Evolutionary conservation across 2,113 vertebrate genomes (phyloP), one percentile per base, ranked within the genome.

Genomic region (Vanacampus margaritifer): DNA sequence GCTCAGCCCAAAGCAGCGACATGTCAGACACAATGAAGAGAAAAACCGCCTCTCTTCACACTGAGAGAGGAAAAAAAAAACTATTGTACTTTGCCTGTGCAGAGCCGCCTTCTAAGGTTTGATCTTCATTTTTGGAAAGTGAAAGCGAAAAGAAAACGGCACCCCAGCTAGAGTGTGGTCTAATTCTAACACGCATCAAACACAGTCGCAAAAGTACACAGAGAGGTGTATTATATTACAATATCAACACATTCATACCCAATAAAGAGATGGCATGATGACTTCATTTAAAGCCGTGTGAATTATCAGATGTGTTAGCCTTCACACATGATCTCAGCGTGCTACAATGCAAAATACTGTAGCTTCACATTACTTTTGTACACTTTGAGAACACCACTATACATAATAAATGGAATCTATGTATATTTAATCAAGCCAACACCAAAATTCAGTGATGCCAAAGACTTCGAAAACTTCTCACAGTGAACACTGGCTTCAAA

Each of bases 371-470:
- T 2, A 39, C 67, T 57, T 57, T 21, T 50, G 56, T 51, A 57
- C 5, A 19, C 28, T 43, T 16, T 1, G n/a, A 46, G 53, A 69
- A 50, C 12, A 43, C 13, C 5, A 0, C 28, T 28, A 39, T 58
- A 12, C 59, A 71, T 78, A 61, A 46, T 53, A 53, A 75, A 72
- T 66, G 63, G 28, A 13, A 12, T 1, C 10, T 45, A 66, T 79
- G 79, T 74, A 74, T 78, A 73, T 78, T 76, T 84, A 56, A 73
- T 85, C 59, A 64, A 67, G 75, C 68, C 28, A 23, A 60, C 64
- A 62, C 63, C 11, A 32, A 63, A 51, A 68, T 50, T 66, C 26
- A 65, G 74, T 71, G 79, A 68, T 70, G 74, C 74, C 62, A 79
- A 69, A 45, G 62, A 79, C 58, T 54, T 69, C 64, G 76, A 79